Evolutionary conservation across 2,113 vertebrate genomes (phyloP).

Genomic region (Centrocercus urophasianus): DNA sequence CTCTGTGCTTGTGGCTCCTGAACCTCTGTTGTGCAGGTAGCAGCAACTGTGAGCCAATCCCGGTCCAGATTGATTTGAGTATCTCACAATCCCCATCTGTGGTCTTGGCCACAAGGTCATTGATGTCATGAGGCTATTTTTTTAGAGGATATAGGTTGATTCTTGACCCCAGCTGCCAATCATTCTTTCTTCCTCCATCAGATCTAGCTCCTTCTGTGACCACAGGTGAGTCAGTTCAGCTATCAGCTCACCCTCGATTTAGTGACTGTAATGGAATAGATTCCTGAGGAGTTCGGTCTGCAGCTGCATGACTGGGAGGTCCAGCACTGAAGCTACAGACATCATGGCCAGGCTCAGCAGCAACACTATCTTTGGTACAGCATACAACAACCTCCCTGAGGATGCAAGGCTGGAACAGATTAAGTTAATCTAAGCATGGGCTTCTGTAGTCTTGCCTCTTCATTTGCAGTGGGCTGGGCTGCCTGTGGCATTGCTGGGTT

Average conservation of each 20-base stretch:
- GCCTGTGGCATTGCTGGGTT: not conserved
- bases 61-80: not conserved
- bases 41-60: not conserved
- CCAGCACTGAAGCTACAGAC: not conserved
- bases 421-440: not conserved
- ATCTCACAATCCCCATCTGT: not conserved
- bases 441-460: not conserved
- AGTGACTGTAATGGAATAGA: not conserved
- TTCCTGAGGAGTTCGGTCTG: not conserved
- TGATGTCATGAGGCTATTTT: not conserved
- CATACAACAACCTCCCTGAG: not conserved
- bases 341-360: not conserved
- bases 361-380: rapidly evolving
- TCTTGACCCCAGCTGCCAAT: not conserved
- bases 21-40: not conserved
- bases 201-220: not conserved
- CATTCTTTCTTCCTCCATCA: not conserved
- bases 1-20: not conserved
- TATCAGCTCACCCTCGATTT: rapidly evolving
- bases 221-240: not conserved
- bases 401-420: not conserved
- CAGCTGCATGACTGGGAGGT: not conserved
- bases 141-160: not conserved
- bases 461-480: not conserved
- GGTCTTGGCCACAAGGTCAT: not conserved